These are phyloP conservation scores for Orthonychiurus folsomi DNA, from an alignment of 2,888 invertebrate species.

Conservation along the genomic window DNA sequence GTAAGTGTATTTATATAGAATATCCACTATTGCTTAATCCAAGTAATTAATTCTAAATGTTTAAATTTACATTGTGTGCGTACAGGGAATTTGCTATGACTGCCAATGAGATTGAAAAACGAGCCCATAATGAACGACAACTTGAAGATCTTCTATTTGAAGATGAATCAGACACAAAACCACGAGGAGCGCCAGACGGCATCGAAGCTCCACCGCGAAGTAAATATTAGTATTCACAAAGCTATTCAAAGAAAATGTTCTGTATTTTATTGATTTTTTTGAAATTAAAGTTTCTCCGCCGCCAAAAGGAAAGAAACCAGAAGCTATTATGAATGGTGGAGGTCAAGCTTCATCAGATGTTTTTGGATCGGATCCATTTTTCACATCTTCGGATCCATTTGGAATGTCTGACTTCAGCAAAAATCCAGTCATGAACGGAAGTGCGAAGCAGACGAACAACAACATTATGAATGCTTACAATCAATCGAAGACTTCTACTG, in stretches of 20 bases:
- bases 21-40: background rate
- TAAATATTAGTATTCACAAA: conserved; percentile 16
- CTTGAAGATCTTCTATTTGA: conserved; percentile 31
- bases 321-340: conserved; percentile 23
- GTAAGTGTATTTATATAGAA: conserved; percentile 23
- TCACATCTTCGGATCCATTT: conserved; percentile 59
- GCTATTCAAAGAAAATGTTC: too few relatives aligned
- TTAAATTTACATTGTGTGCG: background rate
- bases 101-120: conserved; percentile 39
- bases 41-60: conserved; percentile 4
- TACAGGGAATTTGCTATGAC: conserved; percentile 38
- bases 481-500: conserved; percentile 11
- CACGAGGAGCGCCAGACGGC: conserved; percentile 33
- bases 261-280: too few relatives aligned
- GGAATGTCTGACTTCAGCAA: conserved; percentile 66
- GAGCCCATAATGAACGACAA: conserved; percentile 31
- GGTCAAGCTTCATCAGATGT: conserved; percentile 54
- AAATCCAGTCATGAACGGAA: conserved; percentile 19
- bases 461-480: conserved; percentile 21
- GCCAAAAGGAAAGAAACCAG: conserved; percentile 52
- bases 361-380: conserved; percentile 70
- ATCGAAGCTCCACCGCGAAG: conserved; percentile 39
- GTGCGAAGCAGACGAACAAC: conserved; percentile 16
- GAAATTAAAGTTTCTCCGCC: conserved; percentile 72
- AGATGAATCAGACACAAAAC: conserved; percentile 25